phyloP scores from a whole-genome alignment of 2,797 vertebrate genomes.

The Petrocephalus sullivani region DNA sequence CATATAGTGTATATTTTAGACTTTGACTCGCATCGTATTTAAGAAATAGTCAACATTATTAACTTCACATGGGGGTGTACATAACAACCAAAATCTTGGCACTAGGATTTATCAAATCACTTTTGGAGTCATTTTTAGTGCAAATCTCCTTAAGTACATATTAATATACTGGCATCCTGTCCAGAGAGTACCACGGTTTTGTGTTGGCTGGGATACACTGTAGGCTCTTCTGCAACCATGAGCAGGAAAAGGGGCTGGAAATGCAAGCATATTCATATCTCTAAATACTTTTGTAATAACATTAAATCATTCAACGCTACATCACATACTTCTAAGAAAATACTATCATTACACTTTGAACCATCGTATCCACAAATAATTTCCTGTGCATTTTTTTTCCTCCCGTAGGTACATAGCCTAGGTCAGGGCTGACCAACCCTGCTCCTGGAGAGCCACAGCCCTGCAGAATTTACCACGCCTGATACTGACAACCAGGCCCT shows the following conservation, averaged over 20 bases:
- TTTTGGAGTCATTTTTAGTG: not conserved
- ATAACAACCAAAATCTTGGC: not conserved
- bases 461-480: too few relatives aligned
- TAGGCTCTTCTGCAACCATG: not conserved
- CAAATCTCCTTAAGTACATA: not conserved
- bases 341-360: not conserved
- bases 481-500: too few relatives aligned
- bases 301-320: not conserved
- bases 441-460: too few relatives aligned
- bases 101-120: not conserved
- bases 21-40: not conserved
- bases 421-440: too few relatives aligned
- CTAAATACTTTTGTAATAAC: not conserved
- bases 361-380: not conserved
- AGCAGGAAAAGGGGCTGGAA: not conserved
- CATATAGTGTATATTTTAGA: not conserved
- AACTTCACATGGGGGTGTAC: not conserved
- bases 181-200: not conserved
- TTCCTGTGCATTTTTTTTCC: not conserved
- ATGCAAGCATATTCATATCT: not conserved
- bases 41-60: not conserved
- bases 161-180: not conserved
- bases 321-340: not conserved
- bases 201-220: not conserved
- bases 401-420: not conserved